Conservation (phyloP, 2,888 invertebrate species). For the Acronicta psi region DNA sequence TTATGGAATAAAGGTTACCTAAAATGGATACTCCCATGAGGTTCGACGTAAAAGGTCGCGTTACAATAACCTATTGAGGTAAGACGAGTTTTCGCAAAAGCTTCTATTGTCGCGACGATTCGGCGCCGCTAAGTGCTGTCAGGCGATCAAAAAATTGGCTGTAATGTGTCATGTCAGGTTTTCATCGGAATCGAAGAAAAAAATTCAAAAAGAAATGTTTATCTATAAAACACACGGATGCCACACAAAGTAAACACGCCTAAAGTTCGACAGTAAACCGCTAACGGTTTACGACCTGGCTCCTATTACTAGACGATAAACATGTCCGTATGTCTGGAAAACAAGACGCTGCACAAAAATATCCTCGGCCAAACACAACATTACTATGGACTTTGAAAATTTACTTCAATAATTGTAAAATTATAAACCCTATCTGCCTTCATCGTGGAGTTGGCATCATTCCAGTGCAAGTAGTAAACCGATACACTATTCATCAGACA, state of each 20-base stretch:
- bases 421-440: slow-evolving; percentile 47
- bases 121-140: slow-evolving; percentile 66
- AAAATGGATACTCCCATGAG: slow-evolving; percentile 72
- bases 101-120: slow-evolving; percentile 68
- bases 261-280: slow-evolving; percentile 70
- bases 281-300: slow-evolving; percentile 75
- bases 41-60: slow-evolving; percentile 75
- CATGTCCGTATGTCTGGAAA: slow-evolving; percentile 74
- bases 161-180: slow-evolving; percentile 28
- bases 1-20: slow-evolving; percentile 64
- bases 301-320: slow-evolving; percentile 79
- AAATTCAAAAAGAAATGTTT: slow-evolving; percentile 21
- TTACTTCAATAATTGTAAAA: slow-evolving; percentile 33
- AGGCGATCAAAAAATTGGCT: slow-evolving; percentile 39
- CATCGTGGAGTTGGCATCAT: slow-evolving; percentile 63
- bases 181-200: slow-evolving; percentile 9
- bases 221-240: slow-evolving; percentile 45
- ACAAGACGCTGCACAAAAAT: slow-evolving; percentile 77
- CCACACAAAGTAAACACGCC: slow-evolving; percentile 70
- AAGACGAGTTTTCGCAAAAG: slow-evolving; percentile 72
- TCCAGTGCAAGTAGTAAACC: slow-evolving; percentile 62
- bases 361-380: slow-evolving; percentile 73
- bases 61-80: slow-evolving; percentile 78
- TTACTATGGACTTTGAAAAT: slow-evolving; percentile 50
- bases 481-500: slow-evolving; percentile 61